Evolutionary conservation across 2,113 vertebrate genomes (phyloP).

Genomic region (Xenopus laevis): DNA sequence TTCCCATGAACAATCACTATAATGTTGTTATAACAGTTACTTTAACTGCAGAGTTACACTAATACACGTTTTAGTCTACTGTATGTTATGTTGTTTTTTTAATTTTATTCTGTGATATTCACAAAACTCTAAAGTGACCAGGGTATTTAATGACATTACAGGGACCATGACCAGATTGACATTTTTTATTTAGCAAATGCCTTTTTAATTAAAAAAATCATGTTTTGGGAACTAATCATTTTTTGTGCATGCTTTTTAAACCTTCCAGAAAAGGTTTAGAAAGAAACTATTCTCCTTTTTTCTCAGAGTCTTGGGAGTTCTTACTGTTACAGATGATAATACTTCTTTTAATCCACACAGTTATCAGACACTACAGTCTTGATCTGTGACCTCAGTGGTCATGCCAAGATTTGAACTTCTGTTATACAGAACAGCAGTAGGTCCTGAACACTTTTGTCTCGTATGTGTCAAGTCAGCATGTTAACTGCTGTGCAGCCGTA

Average conservation of each 20-base stretch:
- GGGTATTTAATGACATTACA: too few species aligned
- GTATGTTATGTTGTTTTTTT: too few species aligned
- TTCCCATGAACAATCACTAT: too few species aligned
- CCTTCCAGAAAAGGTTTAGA: neutral
- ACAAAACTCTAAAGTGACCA: too few species aligned
- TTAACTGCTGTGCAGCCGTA: slow-evolving; percentile 33
- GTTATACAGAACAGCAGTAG: slow-evolving; percentile 49
- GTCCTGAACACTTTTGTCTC: slow-evolving; percentile 15
- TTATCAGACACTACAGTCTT: slow-evolving; percentile 47
- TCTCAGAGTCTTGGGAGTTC: slow-evolving; percentile 2
- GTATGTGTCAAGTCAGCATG: slow-evolving; percentile 33
- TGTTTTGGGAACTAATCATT: neutral
- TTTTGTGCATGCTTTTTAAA: neutral
- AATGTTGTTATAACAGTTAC: too few species aligned
- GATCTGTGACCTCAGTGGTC: slow-evolving; percentile 43
- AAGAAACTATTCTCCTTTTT: slow-evolving; percentile 1
- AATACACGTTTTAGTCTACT: too few species aligned
- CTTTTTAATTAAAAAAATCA: too few species aligned
- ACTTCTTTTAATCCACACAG: slow-evolving; percentile 41
- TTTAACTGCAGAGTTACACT: too few species aligned
- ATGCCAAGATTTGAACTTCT: slow-evolving; percentile 49
- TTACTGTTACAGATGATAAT: slow-evolving; percentile 12
- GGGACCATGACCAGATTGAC: too few species aligned
- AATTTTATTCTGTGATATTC: too few species aligned
- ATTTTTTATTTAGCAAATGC: too few species aligned